These are phyloP conservation scores for Euura lappo DNA, from an alignment of 1,140 invertebrate species.

Conservation along the genomic window DNA sequence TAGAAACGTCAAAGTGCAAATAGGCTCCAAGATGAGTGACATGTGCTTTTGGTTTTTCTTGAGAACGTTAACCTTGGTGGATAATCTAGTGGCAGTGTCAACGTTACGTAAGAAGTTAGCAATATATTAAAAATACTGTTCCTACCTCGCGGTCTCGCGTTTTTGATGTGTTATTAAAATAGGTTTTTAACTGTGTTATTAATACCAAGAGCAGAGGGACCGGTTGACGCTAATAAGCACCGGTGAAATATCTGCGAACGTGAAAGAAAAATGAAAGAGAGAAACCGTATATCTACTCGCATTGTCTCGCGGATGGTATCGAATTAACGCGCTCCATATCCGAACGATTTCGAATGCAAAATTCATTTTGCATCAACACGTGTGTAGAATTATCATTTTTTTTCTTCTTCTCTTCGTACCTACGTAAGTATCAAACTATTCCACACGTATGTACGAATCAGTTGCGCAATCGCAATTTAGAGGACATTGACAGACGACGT, in stretches of 20 bases:
- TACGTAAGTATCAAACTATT: no score
- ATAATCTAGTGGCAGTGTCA: no score
- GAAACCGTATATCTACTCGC: no score
- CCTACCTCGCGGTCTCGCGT: not conserved
- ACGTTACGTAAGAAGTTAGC: not conserved
- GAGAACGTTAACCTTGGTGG: not conserved
- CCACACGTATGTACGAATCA: no score
- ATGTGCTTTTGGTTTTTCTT: not conserved
- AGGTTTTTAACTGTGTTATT: not conserved
- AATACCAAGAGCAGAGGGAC: not conserved
- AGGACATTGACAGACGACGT: constrained; percentile 4
- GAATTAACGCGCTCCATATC: no score
- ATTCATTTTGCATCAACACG: no score
- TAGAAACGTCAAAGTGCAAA: not conserved
- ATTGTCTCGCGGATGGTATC: no score
- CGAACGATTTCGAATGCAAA: no score
- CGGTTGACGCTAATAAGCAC: no score
- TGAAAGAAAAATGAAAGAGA: constrained; percentile 19
- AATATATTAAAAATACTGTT: not conserved
- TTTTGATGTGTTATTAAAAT: constrained; percentile 5
- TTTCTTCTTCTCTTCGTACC: no score
- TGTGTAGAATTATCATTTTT: no score
- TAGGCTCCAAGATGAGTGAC: not conserved
- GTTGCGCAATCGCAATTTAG: not conserved
- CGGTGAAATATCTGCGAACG: not conserved